Evolutionary conservation across 2,888 invertebrate genomes (phyloP).

Genomic region (Noctua pronuba): DNA sequence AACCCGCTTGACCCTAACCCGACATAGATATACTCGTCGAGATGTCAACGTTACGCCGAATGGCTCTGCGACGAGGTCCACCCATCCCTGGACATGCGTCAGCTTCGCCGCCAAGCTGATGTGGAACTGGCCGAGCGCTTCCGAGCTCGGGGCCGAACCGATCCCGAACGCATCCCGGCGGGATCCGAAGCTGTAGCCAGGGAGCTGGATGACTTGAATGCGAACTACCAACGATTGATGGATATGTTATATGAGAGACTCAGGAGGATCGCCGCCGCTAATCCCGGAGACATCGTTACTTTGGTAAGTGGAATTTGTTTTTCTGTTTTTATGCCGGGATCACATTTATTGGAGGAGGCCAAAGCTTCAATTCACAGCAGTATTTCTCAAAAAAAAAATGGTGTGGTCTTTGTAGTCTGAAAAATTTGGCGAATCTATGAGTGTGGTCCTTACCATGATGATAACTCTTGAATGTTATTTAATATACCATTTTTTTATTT

Average conservation of each 20-base stretch:
- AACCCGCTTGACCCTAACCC: slow-evolving; percentile 88
- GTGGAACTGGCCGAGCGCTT: slow-evolving; percentile 82
- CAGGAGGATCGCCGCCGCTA: slow-evolving; percentile 92
- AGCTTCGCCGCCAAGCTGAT: slow-evolving; percentile 84
- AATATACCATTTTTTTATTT: background rate
- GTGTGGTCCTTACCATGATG: background rate
- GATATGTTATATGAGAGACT: slow-evolving; percentile 93
- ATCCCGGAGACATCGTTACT: slow-evolving; percentile 93
- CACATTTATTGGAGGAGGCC: background rate
- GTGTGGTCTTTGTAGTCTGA: background rate
- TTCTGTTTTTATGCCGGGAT: background rate
- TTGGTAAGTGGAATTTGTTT: slow-evolving; percentile 91
- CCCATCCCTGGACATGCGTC: slow-evolving; percentile 93
- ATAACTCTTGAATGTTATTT: background rate
- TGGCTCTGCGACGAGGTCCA: slow-evolving; percentile 95
- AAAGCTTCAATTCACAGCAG: background rate
- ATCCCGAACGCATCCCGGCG: slow-evolving; percentile 76
- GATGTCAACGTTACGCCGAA: slow-evolving; percentile 96
- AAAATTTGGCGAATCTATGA: background rate
- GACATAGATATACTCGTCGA: slow-evolving; percentile 95
- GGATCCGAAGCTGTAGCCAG: slow-evolving; percentile 94
- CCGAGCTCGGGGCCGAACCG: slow-evolving; percentile 77
- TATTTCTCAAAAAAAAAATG: background rate
- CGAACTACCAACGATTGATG: slow-evolving; percentile 93
- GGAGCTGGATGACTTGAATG: slow-evolving; percentile 95